Percentiles rank a stretch among this genome's conserved stretches.
Evolutionary conservation across 2,888 invertebrate species (phyloP).

Genomic region (Parochlus steinenii): DNA sequence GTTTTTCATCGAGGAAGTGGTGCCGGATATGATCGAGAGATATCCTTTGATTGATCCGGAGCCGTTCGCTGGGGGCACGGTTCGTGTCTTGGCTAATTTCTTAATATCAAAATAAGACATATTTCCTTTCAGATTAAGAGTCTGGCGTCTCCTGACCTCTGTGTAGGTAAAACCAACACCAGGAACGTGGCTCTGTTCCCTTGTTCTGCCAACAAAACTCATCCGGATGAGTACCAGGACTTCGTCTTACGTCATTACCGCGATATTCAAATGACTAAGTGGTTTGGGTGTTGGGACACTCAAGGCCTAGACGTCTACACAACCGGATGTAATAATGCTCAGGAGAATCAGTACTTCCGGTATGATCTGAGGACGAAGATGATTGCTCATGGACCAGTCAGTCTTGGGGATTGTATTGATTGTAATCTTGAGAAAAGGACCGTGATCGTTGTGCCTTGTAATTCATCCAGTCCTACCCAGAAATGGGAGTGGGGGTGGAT

Average conservation of each 20-base stretch:
- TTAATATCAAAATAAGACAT: too few species aligned
- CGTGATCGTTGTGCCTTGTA: conserved; percentile 2
- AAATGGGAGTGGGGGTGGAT: conserved; percentile 9
- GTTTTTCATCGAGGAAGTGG: conserved; percentile 88
- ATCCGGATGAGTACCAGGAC: conserved; percentile 3
- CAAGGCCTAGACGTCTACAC: too few species aligned
- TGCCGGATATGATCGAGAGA: conserved; percentile 73
- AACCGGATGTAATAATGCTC: too few species aligned
- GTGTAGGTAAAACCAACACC: too few species aligned
- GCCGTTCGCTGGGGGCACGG: not conserved
- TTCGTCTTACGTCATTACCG: conserved; percentile 7
- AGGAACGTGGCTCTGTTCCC: too few species aligned
- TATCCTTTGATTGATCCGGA: conserved; percentile 8
- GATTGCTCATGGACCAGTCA: conserved; percentile 5
- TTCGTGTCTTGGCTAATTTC: not conserved
- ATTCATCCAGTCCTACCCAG: not conserved
- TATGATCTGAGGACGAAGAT: conserved; percentile 8
- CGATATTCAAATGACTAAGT: conserved; percentile 7
- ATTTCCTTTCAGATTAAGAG: too few species aligned
- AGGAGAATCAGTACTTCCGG: conserved; percentile 11
- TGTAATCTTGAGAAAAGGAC: not conserved
- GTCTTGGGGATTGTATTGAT: conserved; percentile 4
- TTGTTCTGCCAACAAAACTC: not conserved
- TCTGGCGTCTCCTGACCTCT: too few species aligned
- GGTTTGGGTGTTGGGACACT: too few species aligned